phyloP scores from a whole-genome alignment of 2,797 vertebrate species.

The Notamacropus eugenii region DNA sequence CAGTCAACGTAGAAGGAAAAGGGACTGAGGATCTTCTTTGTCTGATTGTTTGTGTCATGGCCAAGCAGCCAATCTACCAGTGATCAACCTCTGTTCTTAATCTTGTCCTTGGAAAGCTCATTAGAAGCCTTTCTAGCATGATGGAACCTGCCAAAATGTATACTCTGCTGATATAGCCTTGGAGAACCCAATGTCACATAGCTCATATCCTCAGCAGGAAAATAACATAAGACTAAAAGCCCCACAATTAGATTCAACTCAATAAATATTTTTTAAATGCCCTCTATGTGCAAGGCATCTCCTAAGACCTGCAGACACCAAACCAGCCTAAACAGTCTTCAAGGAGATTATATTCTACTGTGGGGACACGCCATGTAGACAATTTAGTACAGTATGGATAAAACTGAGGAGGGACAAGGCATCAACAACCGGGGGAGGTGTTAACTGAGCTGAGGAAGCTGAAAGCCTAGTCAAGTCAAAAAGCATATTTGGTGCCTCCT shows the following conservation, averaged over 20 bases:
- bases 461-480: neutral
- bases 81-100: too few species aligned
- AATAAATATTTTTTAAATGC: neutral
- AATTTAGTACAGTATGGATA: neutral
- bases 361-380: neutral
- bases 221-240: neutral
- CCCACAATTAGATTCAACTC: neutral
- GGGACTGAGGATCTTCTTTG: neutral
- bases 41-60: neutral
- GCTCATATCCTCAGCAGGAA: neutral
- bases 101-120: neutral
- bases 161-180: neutral
- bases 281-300: neutral
- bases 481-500: neutral
- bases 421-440: neutral
- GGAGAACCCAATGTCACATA: neutral
- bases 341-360: neutral
- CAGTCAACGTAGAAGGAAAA: neutral
- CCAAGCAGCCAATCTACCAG: neutral
- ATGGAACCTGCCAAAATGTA: neutral
- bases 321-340: neutral
- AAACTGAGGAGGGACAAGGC: neutral
- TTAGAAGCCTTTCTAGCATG: neutral
- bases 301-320: too few species aligned
- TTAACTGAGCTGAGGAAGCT: neutral